These are phyloP conservation scores for Ciconia stormi DNA, from an alignment of 2,113 vertebrate genomes.

Conservation along the genomic window DNA sequence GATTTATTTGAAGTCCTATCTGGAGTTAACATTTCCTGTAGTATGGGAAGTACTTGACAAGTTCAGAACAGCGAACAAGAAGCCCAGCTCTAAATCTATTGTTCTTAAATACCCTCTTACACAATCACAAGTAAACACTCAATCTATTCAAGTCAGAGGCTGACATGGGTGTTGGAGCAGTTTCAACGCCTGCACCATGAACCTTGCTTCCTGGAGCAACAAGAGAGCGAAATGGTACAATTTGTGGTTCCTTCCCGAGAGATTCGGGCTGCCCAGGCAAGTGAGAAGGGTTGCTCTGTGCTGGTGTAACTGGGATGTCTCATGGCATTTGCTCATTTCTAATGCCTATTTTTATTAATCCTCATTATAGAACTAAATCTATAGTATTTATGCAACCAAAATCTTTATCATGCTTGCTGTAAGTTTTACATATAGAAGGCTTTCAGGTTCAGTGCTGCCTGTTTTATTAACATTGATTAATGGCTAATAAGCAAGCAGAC, in stretches of 20 bases:
- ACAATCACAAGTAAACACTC: neutral
- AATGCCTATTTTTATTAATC: neutral
- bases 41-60: neutral
- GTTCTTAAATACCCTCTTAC: neutral
- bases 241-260: neutral
- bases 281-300: rapidly evolving
- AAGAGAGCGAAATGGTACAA: neutral
- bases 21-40: neutral
- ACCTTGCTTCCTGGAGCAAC: neutral
- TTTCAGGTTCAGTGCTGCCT: neutral
- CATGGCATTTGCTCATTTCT: neutral
- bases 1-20: neutral
- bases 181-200: rapidly evolving
- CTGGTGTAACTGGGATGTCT: neutral
- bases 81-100: neutral
- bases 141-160: neutral
- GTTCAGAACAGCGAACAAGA: neutral
- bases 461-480: neutral
- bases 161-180: neutral
- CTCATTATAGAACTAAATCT: neutral
- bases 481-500: neutral
- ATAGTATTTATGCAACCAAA: neutral
- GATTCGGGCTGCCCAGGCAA: neutral
- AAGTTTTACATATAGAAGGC: neutral
- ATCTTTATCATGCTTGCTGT: neutral